Base-by-base conservation (phyloP, 2,113 vertebrate genomes). In the Labeo catla region DNA sequence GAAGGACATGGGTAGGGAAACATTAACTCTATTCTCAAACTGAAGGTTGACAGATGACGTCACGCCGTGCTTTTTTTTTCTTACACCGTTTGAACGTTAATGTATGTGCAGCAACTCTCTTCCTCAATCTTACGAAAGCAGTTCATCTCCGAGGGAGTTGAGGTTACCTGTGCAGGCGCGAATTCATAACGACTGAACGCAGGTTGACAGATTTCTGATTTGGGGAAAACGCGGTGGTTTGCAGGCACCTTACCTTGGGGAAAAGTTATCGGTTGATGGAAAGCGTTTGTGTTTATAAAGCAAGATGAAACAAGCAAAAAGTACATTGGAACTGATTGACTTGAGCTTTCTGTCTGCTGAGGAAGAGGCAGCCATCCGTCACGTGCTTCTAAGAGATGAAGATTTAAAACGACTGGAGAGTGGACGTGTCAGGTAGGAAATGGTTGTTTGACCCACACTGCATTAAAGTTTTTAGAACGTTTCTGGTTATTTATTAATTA, bases 381-480 rank as follows among this genome's bases (percentile, higher is more conserved):
- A 89, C n/a, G 92, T 93, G 28, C 87, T 93, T 11, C 80, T 91
- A 36, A 78, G 91, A 85, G 91, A 92, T 81, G 90, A 90, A 54
- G 78, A 88, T n/a, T 84, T 93, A 45, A 91, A 77, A 49, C 87
- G 81, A 76, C 76, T 57, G 0, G 92, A 93, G 65, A 85, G 85
- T 11, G 88, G 89, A 21, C 90, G 92, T 70, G 86, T 91, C 45
- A 88, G 91, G 92, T 93, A 88, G 34, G 86, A 84, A 13, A 10
- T 84, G 21, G 4, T 11, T 70, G 23, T 28, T 36, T 45, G 39
- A 73, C 19, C 19, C 43, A 21, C 39, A 45, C 68, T 72, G 8
- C 1, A n/a, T 45, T 0, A 45, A 45, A 2, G 68, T 73, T 73
- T 73, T 73, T 43, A 70, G 66, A 15, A 43, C 39, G 15, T 70